Conservation (phyloP, 2,113 vertebrate genomes). For the Hemichromis elongatus region DNA sequence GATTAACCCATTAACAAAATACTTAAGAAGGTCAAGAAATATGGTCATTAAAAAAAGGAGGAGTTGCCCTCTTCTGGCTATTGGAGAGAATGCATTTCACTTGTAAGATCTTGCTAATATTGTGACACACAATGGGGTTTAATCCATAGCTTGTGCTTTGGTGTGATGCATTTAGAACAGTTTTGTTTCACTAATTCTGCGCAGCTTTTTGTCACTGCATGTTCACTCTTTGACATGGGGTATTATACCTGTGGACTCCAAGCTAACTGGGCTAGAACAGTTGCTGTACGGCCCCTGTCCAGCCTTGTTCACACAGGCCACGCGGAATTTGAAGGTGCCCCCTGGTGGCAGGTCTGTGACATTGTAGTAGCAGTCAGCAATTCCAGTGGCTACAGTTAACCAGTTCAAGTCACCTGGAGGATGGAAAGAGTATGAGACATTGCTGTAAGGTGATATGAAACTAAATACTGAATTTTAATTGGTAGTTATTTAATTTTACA, state of each 20-base stretch:
- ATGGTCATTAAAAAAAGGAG: background rate
- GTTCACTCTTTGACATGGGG: background rate
- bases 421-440: background rate
- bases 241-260: slow-evolving; percentile 73
- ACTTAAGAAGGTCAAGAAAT: too few species aligned
- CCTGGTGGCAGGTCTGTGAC: slow-evolving; percentile 79
- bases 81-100: background rate
- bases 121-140: background rate
- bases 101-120: background rate
- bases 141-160: background rate
- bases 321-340: slow-evolving; percentile 76
- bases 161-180: background rate
- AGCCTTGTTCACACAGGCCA: slow-evolving; percentile 88
- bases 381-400: slow-evolving; percentile 77
- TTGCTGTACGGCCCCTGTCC: slow-evolving; percentile 89
- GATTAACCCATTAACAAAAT: background rate
- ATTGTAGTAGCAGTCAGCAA: slow-evolving; percentile 90
- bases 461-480: background rate
- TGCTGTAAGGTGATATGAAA: background rate
- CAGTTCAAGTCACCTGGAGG: slow-evolving; percentile 80
- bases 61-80: background rate
- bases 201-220: background rate
- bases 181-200: background rate
- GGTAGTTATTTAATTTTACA: background rate
- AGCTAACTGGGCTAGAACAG: slow-evolving; percentile 75